These are phyloP conservation scores for Enteromius fasciolatus DNA, from an alignment of 2,797 vertebrate genomes.

Conservation along the genomic window DNA sequence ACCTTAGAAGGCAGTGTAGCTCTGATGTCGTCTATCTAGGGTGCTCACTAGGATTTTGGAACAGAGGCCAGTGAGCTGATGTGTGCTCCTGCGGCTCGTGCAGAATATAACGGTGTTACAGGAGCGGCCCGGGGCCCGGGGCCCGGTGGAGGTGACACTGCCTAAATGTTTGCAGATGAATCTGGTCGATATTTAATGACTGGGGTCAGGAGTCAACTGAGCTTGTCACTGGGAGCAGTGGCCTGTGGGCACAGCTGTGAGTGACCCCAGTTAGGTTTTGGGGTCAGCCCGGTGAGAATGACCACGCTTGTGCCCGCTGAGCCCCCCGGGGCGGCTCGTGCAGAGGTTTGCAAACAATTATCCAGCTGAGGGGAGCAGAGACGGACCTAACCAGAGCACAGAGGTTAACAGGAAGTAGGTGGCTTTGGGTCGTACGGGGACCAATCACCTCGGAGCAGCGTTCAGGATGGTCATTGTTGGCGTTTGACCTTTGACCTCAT, in stretches of 20 bases:
- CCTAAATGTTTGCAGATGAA: slow-evolving; percentile 88
- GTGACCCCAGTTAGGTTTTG: slow-evolving; percentile 77
- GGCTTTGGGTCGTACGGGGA: slow-evolving; percentile 35
- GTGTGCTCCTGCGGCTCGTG: slow-evolving; percentile 23
- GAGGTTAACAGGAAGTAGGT: slow-evolving; percentile 61
- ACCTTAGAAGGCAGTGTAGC: not conserved
- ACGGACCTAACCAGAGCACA: slow-evolving; percentile 47
- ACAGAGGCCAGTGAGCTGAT: not conserved
- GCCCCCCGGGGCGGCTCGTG: slow-evolving; percentile 61
- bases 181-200: slow-evolving; percentile 79
- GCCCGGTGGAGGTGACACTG: slow-evolving; percentile 61
- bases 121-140: slow-evolving; percentile 4
- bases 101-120: slow-evolving; percentile 31
- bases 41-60: not conserved
- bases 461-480: slow-evolving; percentile 73
- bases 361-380: slow-evolving; percentile 58
- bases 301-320: slow-evolving; percentile 37
- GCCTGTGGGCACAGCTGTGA: slow-evolving; percentile 62
- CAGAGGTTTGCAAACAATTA: slow-evolving; percentile 70
- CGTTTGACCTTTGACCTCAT: slow-evolving; percentile 78
- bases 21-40: not conserved
- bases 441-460: not conserved
- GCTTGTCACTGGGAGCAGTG: slow-evolving; percentile 68
- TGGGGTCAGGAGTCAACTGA: slow-evolving; percentile 73
- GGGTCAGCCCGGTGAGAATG: slow-evolving; percentile 64